A percentile compares a stretch with the other conserved stretches of the same genome.
Conservation (phyloP, 2,113 vertebrate genomes). For the Hirundichthys speculiger region DNA sequence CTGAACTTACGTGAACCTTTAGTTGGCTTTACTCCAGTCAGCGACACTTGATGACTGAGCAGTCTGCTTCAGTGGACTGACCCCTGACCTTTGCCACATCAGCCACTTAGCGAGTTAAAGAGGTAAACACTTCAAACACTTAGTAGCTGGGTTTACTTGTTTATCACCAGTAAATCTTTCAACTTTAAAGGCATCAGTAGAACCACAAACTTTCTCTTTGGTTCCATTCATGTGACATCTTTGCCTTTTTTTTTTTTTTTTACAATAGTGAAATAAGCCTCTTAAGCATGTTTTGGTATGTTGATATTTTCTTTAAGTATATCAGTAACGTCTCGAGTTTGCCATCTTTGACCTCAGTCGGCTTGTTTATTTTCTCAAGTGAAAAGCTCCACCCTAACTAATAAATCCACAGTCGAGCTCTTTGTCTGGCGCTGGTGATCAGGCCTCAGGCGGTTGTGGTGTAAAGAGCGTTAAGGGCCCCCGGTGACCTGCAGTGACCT, state of each 20-base stretch:
- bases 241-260: no score
- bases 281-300: not conserved
- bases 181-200: not conserved
- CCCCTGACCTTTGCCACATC: conserved; percentile 45
- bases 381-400: conserved; percentile 5
- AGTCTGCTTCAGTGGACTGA: conserved; percentile 39
- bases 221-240: not conserved
- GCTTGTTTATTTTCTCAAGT: conserved; percentile 19
- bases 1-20: no score
- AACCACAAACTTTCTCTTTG: not conserved
- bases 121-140: conserved; percentile 25
- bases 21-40: no score
- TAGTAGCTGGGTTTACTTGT: not conserved
- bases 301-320: not conserved
- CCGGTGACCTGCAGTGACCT: conserved; percentile 29
- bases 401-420: conserved; percentile 17
- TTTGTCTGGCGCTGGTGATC: not conserved
- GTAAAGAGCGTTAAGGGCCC: conserved; percentile 10
- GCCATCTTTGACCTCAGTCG: not conserved
- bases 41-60: no score
- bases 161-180: conserved; percentile 2
- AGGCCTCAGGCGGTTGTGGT: conserved; percentile 22
- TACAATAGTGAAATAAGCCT: not conserved
- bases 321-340: not conserved
- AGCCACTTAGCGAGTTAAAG: conserved; percentile 26